phyloP scores from a whole-genome alignment of 1,140 invertebrate genomes.

The Pseudomyrmex concolor region DNA sequence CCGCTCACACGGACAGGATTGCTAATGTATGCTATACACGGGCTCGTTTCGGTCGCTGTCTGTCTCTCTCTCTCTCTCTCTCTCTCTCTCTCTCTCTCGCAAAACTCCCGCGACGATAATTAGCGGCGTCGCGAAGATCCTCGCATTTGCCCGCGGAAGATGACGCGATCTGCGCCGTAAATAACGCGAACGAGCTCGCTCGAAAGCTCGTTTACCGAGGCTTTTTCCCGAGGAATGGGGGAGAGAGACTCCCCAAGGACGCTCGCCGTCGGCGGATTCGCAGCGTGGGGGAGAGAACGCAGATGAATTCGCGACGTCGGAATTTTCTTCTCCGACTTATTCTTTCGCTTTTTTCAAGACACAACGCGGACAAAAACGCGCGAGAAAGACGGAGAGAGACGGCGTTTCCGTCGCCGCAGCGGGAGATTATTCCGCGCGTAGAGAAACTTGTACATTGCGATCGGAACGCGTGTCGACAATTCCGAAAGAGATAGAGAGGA shows the following conservation, averaged over 20 bases:
- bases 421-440: slow-evolving; percentile 27
- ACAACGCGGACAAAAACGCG: slow-evolving; percentile 45
- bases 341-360: background rate
- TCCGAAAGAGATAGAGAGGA: slow-evolving; percentile 38
- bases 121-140: slow-evolving; percentile 11
- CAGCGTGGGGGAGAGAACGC: background rate
- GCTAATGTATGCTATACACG: background rate
- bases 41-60: no score
- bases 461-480: slow-evolving; percentile 49
- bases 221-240: slow-evolving; percentile 15
- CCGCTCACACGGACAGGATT: no score
- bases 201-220: slow-evolving; percentile 46
- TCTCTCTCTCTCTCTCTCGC: background rate
- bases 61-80: no score
- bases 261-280: background rate
- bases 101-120: slow-evolving; percentile 41
- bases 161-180: background rate
- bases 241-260: background rate
- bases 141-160: background rate
- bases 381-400: background rate
- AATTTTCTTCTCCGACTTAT: slow-evolving; percentile 49
- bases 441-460: slow-evolving; percentile 2
- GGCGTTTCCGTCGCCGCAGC: slow-evolving; percentile 18
- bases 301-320: slow-evolving; percentile 38
- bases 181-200: slow-evolving; percentile 11